phyloP scores from a whole-genome alignment of 2,113 vertebrate genomes.

The Muscicapa adusta region DNA sequence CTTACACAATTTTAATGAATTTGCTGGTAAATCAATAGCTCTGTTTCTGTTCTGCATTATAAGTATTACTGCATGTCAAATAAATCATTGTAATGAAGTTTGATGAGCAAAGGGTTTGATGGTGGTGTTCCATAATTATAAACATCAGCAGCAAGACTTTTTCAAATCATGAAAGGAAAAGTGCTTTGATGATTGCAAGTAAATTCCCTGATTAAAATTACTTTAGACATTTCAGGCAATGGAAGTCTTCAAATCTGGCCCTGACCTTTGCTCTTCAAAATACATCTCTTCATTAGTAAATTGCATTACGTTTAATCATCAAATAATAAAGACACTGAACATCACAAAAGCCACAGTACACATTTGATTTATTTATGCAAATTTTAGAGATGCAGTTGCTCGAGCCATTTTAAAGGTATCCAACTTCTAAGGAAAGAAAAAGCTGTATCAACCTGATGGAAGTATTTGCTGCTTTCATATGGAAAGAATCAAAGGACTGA shows the following conservation, averaged over 20 bases:
- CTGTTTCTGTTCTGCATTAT: constrained; percentile 71
- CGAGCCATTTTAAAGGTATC: constrained; percentile 15
- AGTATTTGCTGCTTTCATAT: constrained; percentile 65
- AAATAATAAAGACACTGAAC: constrained; percentile 59
- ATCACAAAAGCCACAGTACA: constrained; percentile 52
- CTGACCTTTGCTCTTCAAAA: constrained; percentile 52
- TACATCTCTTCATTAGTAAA: constrained; percentile 67
- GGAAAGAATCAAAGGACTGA: constrained; percentile 70
- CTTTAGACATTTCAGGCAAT: constrained; percentile 45
- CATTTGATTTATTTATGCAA: constrained; percentile 61
- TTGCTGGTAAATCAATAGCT: constrained; percentile 60
- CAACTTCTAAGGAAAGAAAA: constrained; percentile 37
- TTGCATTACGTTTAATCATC: constrained; percentile 64
- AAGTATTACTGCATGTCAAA: constrained; percentile 60
- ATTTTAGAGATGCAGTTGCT: constrained; percentile 40
- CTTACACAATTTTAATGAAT: constrained; percentile 65
- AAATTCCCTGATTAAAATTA: constrained; percentile 63
- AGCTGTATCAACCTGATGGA: constrained; percentile 25
- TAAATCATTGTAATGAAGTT: constrained; percentile 70
- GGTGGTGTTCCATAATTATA: constrained; percentile 69
- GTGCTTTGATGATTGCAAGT: constrained; percentile 64
- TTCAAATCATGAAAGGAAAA: constrained; percentile 54
- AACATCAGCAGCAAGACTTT: constrained; percentile 67
- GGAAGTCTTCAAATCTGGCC: constrained; percentile 46
- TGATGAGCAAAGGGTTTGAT: constrained; percentile 68